Conservation (phyloP, 2,113 vertebrate species). For the Trichechus manatus region DNA sequence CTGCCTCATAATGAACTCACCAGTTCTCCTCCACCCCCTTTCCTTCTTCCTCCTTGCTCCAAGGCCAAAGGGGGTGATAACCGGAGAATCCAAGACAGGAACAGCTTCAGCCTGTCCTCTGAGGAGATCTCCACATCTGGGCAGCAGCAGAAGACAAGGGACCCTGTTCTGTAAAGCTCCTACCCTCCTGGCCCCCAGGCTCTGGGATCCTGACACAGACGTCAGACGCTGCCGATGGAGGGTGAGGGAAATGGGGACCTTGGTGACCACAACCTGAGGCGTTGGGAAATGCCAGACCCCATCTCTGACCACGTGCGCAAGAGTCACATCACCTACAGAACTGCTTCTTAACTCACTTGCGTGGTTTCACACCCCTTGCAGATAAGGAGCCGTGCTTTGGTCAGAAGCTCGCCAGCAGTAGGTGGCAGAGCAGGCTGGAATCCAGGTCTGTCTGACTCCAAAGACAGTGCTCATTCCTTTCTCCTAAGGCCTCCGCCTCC, state of each 20-base stretch:
- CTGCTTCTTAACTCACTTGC: neutral
- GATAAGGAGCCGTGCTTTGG: neutral
- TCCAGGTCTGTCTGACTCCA: neutral
- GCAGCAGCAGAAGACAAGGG: neutral
- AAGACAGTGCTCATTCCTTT: fast-evolving
- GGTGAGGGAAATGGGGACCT: neutral
- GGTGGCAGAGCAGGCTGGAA: neutral
- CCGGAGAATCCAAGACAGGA: neutral
- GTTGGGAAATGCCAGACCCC: neutral
- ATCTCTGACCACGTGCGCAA: neutral
- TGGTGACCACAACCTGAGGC: neutral
- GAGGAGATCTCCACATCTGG: neutral
- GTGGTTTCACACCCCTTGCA: too few species aligned
- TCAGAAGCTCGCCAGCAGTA: neutral
- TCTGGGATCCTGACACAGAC: neutral
- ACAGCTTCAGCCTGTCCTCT: neutral
- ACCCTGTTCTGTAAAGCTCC: neutral
- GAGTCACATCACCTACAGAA: neutral
- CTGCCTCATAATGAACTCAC: fast-evolving
- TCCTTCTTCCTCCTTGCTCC: neutral
- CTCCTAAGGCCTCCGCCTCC: fast-evolving
- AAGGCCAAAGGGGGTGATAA: neutral
- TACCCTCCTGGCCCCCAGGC: too few species aligned
- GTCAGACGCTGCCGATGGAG: fast-evolving
- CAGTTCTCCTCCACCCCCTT: neutral